Evolutionary conservation across 2,113 vertebrate genomes (phyloP), one percentile per base, ranked within the genome.

Genomic region (Sisor rabdophorus): DNA sequence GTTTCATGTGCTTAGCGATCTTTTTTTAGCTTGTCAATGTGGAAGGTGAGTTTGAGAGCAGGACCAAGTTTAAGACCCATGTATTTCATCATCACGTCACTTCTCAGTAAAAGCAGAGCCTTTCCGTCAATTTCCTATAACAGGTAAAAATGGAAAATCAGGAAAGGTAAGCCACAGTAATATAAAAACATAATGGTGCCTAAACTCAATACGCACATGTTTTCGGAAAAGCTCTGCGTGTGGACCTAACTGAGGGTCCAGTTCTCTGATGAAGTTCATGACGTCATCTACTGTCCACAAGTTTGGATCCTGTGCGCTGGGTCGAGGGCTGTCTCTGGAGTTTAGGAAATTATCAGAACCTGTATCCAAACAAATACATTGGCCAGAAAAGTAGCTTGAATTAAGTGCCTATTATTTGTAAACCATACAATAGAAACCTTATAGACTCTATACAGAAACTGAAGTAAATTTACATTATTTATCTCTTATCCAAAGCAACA

Each of bases 31-130:
- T 93, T 97, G 89, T 98, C 97, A 0, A 99, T 99, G 89, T 98
- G 96, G 88, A 96, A 97, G 79, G 91, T 94, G 83, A 99, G 95
- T 89, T 99, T 99, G 87, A 99, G 93, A 10, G 97, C 95, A 0
- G 97, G 97, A 15, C 97, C 97, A 77, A 99, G 92, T 89, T 99
- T 99, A 84, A 99, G 89, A 54, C 97, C 97, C 97, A 99, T 99
- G 89, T 99, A 99, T 84, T 96, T 96, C 95, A 96, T 97, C 94
- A 97, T 95, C 90, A 94, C 93, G 83, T 97, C 95, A 0, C 94
- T 96, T 3, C 95, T 92, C 80, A 97, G 89, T 84, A 97, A 75
- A 48, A 97, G 91, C 68, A 97, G 91, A 10, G 95, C 95, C 73
- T 94, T 96, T 12, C 95, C 95, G 0, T 97, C 95, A 53, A 97